Conservation (phyloP, 2,113 vertebrate species). For the Atlantisia rogersi region DNA sequence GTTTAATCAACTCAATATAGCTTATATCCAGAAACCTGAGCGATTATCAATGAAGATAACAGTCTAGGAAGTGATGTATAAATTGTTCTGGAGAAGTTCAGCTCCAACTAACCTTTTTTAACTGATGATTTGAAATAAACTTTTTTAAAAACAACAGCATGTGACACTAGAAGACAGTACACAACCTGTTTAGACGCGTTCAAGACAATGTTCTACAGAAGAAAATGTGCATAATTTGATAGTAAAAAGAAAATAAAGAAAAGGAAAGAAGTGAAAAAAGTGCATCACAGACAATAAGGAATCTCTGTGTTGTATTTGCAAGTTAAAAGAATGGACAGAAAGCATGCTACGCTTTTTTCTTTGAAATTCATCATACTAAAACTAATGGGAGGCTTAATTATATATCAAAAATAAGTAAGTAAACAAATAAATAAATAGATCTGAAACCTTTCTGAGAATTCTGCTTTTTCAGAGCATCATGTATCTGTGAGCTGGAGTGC, state of each 20-base stretch:
- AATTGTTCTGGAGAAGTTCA: background rate
- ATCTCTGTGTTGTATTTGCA: background rate
- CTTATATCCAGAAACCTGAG: background rate
- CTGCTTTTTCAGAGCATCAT: background rate
- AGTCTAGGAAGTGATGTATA: background rate
- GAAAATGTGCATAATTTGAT: background rate
- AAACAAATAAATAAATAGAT: background rate
- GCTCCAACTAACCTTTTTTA: background rate
- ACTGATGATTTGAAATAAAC: background rate
- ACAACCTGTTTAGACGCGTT: background rate
- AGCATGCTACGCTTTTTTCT: background rate
- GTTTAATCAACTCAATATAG: background rate
- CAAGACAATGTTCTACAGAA: background rate
- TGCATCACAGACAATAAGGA: background rate
- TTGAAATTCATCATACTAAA: constrained; percentile 13
- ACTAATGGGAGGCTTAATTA: background rate
- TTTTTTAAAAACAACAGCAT: background rate
- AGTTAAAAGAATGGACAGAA: background rate
- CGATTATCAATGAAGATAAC: background rate
- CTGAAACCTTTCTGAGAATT: background rate
- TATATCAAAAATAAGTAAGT: background rate
- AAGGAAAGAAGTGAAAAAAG: background rate
- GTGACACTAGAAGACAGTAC: background rate
- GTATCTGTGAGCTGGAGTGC: background rate
- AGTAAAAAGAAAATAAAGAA: background rate